phyloP scores from a whole-genome alignment of 2,888 invertebrate genomes.

The Scaeva pyrastri region DNA sequence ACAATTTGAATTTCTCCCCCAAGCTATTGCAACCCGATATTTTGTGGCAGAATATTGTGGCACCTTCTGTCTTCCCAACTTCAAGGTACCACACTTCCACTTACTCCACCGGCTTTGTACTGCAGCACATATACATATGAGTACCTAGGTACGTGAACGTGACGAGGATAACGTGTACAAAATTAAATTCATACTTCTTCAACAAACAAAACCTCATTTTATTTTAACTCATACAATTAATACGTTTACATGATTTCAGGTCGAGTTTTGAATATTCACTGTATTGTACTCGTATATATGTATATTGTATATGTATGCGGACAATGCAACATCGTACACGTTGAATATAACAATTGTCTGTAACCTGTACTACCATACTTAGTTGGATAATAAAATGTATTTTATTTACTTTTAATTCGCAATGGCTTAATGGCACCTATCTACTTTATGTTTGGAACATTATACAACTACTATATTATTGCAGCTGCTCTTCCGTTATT shows the following conservation, averaged over 20 bases:
- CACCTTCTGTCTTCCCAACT: slow-evolving; percentile 37
- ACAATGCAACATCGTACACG: not conserved
- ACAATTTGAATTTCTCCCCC: not conserved
- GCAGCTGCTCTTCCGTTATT: slow-evolving; percentile 59
- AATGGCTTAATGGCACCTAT: slow-evolving; percentile 55
- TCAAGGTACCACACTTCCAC: slow-evolving; percentile 36
- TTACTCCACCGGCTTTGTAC: slow-evolving; percentile 33
- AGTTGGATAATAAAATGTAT: slow-evolving; percentile 56
- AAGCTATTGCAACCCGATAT: not conserved
- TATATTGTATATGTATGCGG: no score
- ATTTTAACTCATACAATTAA: slow-evolving; percentile 73
- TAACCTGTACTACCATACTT: not conserved
- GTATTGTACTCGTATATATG: no score
- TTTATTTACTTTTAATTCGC: slow-evolving; percentile 73
- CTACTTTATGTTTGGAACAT: slow-evolving; percentile 63
- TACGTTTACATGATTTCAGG: slow-evolving; percentile 69
- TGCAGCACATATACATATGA: slow-evolving; percentile 36
- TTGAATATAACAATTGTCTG: not conserved
- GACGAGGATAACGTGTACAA: slow-evolving; percentile 67
- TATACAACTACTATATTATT: slow-evolving; percentile 42
- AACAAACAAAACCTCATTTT: slow-evolving; percentile 67
- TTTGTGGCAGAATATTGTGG: slow-evolving; percentile 47
- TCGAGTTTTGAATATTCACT: not conserved
- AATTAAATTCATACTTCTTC: slow-evolving; percentile 71
- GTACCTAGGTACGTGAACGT: slow-evolving; percentile 26